phyloP scores from a whole-genome alignment of 2,888 invertebrate species.

The Pammene fasciana region DNA sequence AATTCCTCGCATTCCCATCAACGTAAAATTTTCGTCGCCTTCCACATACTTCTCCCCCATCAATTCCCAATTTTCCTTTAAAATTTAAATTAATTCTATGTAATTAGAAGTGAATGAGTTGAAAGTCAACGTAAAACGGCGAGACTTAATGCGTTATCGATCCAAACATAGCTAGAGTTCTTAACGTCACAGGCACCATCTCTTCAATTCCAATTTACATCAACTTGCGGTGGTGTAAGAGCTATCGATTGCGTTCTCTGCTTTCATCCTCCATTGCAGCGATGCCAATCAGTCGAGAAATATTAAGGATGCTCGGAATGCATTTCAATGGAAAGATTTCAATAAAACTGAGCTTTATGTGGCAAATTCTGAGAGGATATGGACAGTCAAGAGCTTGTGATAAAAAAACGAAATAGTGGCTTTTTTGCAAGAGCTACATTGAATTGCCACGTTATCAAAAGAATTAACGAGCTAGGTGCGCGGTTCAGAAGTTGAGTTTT shows the following conservation, averaged over 20 bases:
- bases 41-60: constrained; percentile 15
- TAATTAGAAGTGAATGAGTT: background rate
- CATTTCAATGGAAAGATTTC: constrained; percentile 1
- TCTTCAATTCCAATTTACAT: constrained; percentile 22
- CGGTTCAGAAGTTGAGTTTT: too few species aligned
- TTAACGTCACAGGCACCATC: constrained; percentile 21
- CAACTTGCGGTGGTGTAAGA: constrained; percentile 20
- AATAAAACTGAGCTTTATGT: constrained; percentile 13
- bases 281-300: constrained; percentile 27
- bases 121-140: background rate
- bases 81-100: constrained; percentile 9
- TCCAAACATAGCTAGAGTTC: background rate
- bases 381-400: background rate
- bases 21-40: background rate
- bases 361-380: background rate
- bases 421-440: too few species aligned
- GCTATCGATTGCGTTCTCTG: constrained; percentile 19
- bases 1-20: background rate
- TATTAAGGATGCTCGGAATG: constrained; percentile 10
- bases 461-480: too few species aligned
- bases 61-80: constrained; percentile 3
- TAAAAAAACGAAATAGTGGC: too few species aligned
- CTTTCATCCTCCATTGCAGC: constrained; percentile 18
- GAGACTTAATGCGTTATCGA: background rate
- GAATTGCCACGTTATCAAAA: too few species aligned